phyloP scores from a whole-genome alignment of 2,113 vertebrate species.

The Camarhynchus parvulus region DNA sequence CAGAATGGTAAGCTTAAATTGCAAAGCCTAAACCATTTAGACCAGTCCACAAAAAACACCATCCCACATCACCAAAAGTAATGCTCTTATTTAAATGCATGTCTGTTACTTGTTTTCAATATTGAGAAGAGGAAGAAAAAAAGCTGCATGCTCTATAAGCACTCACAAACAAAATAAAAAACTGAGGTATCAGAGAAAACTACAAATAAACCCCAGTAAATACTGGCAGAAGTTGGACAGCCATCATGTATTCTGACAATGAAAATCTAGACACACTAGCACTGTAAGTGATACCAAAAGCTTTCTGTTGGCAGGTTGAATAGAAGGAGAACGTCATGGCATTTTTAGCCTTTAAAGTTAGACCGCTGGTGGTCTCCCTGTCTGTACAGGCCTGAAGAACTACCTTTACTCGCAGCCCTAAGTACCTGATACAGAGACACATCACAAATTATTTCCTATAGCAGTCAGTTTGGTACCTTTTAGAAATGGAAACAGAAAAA shows the following conservation, averaged over 20 bases:
- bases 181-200: not conserved
- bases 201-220: not conserved
- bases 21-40: not conserved
- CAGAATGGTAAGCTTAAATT: not conserved
- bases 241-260: not conserved
- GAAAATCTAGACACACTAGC: not conserved
- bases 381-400: not conserved
- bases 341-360: not conserved
- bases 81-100: not conserved
- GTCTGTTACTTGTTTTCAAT: not conserved
- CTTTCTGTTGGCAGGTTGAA: not conserved
- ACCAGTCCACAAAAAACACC: not conserved
- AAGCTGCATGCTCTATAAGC: not conserved
- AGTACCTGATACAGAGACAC: not conserved
- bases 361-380: not conserved
- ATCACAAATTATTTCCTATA: not conserved
- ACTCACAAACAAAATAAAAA: not conserved
- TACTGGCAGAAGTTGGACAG: not conserved
- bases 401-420: not conserved
- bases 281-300: not conserved
- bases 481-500: not conserved
- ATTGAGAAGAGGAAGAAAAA: not conserved
- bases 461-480: not conserved
- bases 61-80: not conserved
- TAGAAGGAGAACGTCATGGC: not conserved